Evolutionary conservation across 2,797 vertebrate species (phyloP), one percentile per base, ranked within the genome.

Genomic region (Phoxinus dragarum): DNA sequence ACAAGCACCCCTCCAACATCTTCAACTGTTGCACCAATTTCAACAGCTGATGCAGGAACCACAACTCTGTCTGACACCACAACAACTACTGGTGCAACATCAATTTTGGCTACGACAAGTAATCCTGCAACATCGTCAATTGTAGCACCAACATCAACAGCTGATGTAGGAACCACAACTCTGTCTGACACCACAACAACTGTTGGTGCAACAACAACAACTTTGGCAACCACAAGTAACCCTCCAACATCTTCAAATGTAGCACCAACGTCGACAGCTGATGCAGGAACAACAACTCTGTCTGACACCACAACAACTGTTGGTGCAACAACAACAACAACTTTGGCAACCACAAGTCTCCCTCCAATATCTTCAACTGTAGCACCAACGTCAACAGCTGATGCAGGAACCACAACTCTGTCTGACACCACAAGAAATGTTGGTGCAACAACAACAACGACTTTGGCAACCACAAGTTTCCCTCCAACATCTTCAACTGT

Each of bases 81-180:
- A 9, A 9, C 7, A 36, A 36, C 16, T 19, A 9, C 1, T 19
- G 0, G 16, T 36, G 31, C 34, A 10, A 36, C 44, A 34, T 4
- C 17, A 4, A 9, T 0, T 31, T 27, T 9, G 6, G 3, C 6
- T 1, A 1, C 17, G 7, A 38, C 34, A 67, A 31, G 3, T 1
- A n/a, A 1, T 2, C 4, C 7, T 40, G 0, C 0, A 23, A 23
- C 8, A 42, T 9, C 68, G 0, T 11, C 59, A 21, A 42, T 2
- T 42, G 9, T 42, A 42, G 42, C 9, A 42, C 2, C 0, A 42
- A 42, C 2, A 0, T 42, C 10, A 0, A 11, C 2, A 42, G 11
- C 2, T 42, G 42, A 11, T 3, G 42, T 0, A 42, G 10, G 9
- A 10, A 42, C 42, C 10, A 42, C 10, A 42, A 42, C 42, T 42